Conservation (phyloP, 1,140 invertebrate genomes). For the Campoletis sonorensis region DNA sequence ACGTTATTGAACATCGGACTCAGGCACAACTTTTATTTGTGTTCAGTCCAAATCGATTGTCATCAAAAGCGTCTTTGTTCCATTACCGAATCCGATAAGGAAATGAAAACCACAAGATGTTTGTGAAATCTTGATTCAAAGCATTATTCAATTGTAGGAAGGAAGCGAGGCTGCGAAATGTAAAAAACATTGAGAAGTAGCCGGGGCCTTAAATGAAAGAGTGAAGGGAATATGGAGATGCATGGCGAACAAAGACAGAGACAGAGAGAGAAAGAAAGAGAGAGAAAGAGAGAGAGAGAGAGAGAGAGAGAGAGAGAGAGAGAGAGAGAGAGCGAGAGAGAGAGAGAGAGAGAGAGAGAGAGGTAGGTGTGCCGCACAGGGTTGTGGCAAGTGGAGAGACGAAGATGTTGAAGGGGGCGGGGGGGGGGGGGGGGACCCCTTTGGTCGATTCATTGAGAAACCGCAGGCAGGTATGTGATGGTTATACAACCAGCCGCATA, state of each 20-base stretch:
- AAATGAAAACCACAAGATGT: no score
- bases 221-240: not conserved
- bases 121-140: no score
- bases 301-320: not conserved
- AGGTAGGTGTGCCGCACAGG: conserved; percentile 17
- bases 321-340: conserved; percentile 12
- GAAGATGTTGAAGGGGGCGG: no score
- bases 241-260: conserved; percentile 4
- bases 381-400: conserved; percentile 8
- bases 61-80: no score
- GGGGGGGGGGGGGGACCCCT: not conserved
- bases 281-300: conserved; percentile 7
- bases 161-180: no score
- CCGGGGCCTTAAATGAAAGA: no score
- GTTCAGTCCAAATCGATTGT: no score
- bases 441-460: conserved; percentile 56
- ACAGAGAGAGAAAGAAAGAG: not conserved
- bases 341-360: conserved; percentile 5
- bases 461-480: conserved; percentile 36
- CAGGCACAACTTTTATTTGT: no score
- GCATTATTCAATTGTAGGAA: no score
- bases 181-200: no score
- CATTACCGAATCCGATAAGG: no score
- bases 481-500: conserved; percentile 53
- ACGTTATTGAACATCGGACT: no score